Evolutionary conservation across 2,113 vertebrate genomes (phyloP), one percentile per base, ranked within the genome.

Genomic region (Bostrychus sinensis): DNA sequence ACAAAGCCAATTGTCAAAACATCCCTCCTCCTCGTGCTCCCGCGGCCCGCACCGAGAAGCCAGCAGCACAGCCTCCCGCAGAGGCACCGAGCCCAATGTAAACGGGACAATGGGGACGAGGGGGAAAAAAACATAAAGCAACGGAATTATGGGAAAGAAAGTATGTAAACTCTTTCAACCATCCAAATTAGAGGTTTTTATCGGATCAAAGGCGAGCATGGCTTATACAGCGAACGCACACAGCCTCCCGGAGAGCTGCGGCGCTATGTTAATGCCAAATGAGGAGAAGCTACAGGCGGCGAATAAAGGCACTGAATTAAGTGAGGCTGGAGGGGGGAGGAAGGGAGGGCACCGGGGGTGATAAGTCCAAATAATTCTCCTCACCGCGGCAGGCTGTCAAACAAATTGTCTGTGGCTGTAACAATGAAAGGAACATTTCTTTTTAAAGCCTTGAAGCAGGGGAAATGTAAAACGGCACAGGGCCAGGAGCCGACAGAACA

Each of bases 171-270:
- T 83, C 75, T 75, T 87, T 88, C 75, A 88, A 67, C 83, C 68
- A 62, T 54, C 50, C 51, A 84, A 88, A 89, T 91, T 86, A 90
- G 80, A 84, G 75, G 72, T 70, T 82, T 88, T 88, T 91, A 91
- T 91, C 85, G 67, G 82, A 88, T 90, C 83, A 84, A 80, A 86
- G 71, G 75, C 81, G 69, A n/a, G 19, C 62, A 11, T 1, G 23
- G 70, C 78, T 86, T 83, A 72, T 68, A 66, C 70, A 50, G 30
- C 26, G 2, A 68, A 69, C 69, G 25, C 58, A 48, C 55, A 56
- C 69, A 56, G 53, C 56, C 68, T 53, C 67, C 65, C 19, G 56
- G 70, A 42, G 77, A 72, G 75, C 72, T 79, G 80, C 77, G 67
- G 56, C 59, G 70, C 74, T 86, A 87, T 86, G 83, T 83, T 88